A percentile compares a stretch with the other conserved stretches of the same genome.
phyloP scores from a whole-genome alignment of 2,888 invertebrate species.

The Tortricodes alternella region DNA sequence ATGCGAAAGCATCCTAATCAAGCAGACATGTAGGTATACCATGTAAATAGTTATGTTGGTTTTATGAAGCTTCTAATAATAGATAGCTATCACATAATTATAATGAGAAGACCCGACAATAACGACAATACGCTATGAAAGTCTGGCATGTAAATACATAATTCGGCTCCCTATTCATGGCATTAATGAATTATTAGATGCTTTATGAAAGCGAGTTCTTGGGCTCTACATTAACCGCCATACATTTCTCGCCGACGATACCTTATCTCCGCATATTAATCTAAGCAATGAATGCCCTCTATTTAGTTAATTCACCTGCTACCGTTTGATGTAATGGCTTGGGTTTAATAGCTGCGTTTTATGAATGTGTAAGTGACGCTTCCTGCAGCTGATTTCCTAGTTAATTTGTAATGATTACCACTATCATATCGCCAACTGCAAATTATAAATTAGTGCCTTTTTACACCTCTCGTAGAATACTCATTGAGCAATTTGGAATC shows the following conservation, averaged over 20 bases:
- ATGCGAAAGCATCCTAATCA: no score
- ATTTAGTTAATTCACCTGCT: slow-evolving; percentile 65
- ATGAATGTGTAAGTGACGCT: slow-evolving; percentile 32
- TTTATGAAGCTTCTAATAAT: no score
- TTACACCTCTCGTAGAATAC: no score
- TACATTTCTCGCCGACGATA: slow-evolving; percentile 48
- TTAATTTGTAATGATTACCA: slow-evolving; percentile 17
- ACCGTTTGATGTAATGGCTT: slow-evolving; percentile 60
- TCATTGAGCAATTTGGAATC: no score
- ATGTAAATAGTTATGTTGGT: no score
- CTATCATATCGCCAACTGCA: not conserved
- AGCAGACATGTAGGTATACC: no score
- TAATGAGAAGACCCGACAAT: slow-evolving; percentile 6
- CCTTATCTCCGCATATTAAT: slow-evolving; percentile 64
- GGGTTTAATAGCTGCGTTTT: slow-evolving; percentile 48
- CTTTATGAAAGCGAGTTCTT: slow-evolving; percentile 33
- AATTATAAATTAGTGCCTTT: no score
- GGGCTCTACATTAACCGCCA: slow-evolving; percentile 38
- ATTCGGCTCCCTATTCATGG: slow-evolving; percentile 29
- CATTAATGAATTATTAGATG: slow-evolving; percentile 30
- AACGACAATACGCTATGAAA: slow-evolving; percentile 19
- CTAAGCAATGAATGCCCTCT: slow-evolving; percentile 48
- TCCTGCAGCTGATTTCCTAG: slow-evolving; percentile 29
- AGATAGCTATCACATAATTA: slow-evolving; percentile 4
- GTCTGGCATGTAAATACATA: slow-evolving; percentile 28